Evolutionary conservation across 2,888 invertebrate genomes (phyloP), one percentile per base, ranked within the genome.

Genomic region (Spilosoma lubricipeda): DNA sequence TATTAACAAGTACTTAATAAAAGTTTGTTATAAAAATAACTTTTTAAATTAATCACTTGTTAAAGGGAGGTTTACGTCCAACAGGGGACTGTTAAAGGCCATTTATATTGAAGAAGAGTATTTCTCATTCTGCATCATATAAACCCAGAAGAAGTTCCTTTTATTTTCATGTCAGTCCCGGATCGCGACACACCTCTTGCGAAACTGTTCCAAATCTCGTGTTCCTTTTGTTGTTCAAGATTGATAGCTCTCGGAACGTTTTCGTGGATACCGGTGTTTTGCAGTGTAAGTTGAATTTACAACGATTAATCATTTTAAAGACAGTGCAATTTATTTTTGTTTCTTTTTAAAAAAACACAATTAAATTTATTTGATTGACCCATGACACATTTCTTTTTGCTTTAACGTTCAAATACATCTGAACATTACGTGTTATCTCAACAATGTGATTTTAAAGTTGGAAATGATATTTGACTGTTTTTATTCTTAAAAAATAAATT

Each of bases 161-260:
- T 85, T 85, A 77, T 81, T 81, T 83, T 59, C 30, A 72, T 52
- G 76, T 42, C 77, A 2, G 70, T 75, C 77, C 79, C 30, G 77
- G 39, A 74, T 79, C 76, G 71, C 74, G 73, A 82, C 79, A 80
- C 75, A 80, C 76, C 76, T 72, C 76, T 78, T 48, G 72, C 45
- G 67, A 73, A 73, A 71, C 72, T 33, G 67, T 72, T 65, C 48
- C 72, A 76, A 78, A 67, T 70, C 42, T 69, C 70, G 67, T 70
- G 27, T 30, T 30, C 77, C 52, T 77, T 81, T 79, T 81, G 71
- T 70, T 73, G n/a, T 59, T 33, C 67, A 77, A 77, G 71, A 79
- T 76, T 79, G 65, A 79, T 80, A n/a, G 72, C 65, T 74, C 67
- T 68, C 30, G 13, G 48, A 52, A 67, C 30, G 68, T 67, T 70